Evolutionary conservation across 2,888 invertebrate species (phyloP).

Genomic region (Serrognathus titanus): DNA sequence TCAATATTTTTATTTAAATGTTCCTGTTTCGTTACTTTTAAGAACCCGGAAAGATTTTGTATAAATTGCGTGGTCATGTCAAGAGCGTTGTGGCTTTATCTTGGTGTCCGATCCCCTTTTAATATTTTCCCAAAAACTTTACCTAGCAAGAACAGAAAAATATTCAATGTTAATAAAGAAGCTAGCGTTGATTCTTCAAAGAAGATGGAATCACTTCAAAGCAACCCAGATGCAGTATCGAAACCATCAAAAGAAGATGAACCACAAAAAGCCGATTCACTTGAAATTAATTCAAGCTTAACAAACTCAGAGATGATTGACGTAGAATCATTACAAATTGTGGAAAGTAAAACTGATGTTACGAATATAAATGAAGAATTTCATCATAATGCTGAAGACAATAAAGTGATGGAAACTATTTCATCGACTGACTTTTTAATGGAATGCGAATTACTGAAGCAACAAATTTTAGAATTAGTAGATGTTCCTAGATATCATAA

Average conservation of each 20-base stretch:
- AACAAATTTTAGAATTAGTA: slow-evolving; percentile 15
- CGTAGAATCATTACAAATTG: not conserved
- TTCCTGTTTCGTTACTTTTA: slow-evolving; percentile 2
- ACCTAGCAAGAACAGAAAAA: slow-evolving; percentile 7
- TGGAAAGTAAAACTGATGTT: too few relatives aligned
- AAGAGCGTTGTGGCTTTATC: slow-evolving; percentile 65
- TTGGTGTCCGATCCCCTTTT: slow-evolving; percentile 67
- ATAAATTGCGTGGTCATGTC: slow-evolving; percentile 73
- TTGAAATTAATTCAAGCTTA: not conserved
- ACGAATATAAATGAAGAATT: not conserved
- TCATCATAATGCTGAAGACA: not conserved
- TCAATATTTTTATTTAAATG: slow-evolving; percentile 16
- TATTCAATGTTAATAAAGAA: slow-evolving; percentile 22
- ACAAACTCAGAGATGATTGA: not conserved
- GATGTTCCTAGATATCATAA: not conserved
- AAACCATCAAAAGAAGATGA: too few relatives aligned
- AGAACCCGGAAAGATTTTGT: slow-evolving; percentile 57
- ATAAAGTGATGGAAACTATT: slow-evolving; percentile 28
- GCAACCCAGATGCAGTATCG: too few relatives aligned
- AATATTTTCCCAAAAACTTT: slow-evolving; percentile 54
- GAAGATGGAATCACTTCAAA: too few relatives aligned
- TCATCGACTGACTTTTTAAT: slow-evolving; percentile 26
- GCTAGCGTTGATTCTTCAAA: slow-evolving; percentile 28
- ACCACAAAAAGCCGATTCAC: too few relatives aligned
- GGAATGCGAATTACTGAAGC: slow-evolving; percentile 27